phyloP scores from a whole-genome alignment of 92 coral and sea anemone species.

The Umimayanthus chanpuru region DNA sequence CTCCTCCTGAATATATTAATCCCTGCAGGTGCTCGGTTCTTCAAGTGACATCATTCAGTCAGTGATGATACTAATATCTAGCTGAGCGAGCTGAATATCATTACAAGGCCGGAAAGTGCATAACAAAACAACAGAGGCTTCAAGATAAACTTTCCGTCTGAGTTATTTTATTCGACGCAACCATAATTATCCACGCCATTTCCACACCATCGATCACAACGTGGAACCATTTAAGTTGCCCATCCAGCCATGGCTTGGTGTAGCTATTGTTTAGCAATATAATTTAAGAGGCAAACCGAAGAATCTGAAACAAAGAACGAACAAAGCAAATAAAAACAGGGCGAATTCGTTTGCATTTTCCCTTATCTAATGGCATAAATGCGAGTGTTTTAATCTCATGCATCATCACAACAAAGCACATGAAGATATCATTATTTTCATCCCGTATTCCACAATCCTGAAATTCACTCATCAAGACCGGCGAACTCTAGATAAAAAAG shows the following conservation, averaged over 20 bases:
- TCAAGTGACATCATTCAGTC: background rate
- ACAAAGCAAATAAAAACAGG: background rate
- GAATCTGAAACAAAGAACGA: background rate
- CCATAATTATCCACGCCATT: background rate
- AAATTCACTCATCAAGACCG: background rate
- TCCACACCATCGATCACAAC: background rate
- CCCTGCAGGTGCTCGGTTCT: background rate
- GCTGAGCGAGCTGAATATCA: background rate
- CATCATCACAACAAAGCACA: background rate
- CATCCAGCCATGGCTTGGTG: background rate
- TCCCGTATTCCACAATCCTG: background rate
- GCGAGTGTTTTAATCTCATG: background rate
- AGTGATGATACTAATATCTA: background rate
- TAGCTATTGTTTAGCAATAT: background rate
- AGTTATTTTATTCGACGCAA: background rate
- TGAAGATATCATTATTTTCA: background rate
- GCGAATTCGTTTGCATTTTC: background rate
- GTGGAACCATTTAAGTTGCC: background rate
- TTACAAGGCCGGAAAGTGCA: conserved; percentile 4
- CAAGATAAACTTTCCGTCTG: background rate
- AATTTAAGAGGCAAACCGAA: background rate
- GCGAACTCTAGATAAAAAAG: too few relatives aligned
- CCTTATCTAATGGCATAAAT: background rate
- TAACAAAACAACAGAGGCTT: background rate
- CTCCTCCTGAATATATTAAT: background rate